Evolutionary conservation across 2,113 vertebrate genomes (phyloP).

Genomic region (Datnioides undecimradiatus): DNA sequence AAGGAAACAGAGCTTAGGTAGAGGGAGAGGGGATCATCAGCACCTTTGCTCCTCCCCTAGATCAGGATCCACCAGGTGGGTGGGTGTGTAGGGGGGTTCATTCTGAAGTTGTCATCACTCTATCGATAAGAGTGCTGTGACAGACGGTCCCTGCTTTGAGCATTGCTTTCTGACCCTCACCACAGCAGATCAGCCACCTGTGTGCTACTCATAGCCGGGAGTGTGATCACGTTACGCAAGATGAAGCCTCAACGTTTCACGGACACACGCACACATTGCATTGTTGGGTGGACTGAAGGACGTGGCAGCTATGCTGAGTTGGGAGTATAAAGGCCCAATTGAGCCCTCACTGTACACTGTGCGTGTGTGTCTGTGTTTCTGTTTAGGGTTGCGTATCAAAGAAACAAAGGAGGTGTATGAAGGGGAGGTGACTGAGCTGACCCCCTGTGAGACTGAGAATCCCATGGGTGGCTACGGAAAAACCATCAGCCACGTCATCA

Average conservation of each 20-base stretch:
- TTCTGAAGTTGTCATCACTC: constrained; percentile 83
- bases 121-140: constrained; percentile 79
- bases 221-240: constrained; percentile 60
- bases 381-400: constrained; percentile 94
- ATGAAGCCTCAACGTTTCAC: constrained; percentile 45
- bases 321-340: constrained; percentile 65
- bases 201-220: constrained; percentile 26
- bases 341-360: constrained; percentile 70
- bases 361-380: constrained; percentile 64
- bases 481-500: constrained; percentile 98
- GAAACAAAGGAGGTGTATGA: constrained; percentile 99
- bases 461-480: constrained; percentile 99
- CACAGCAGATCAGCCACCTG: constrained; percentile 64
- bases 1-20: constrained; percentile 86
- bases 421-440: constrained; percentile 98
- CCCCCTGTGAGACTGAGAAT: constrained; percentile 98
- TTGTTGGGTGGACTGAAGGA: constrained; percentile 22
- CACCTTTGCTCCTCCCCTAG: constrained; percentile 56
- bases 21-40: constrained; percentile 65
- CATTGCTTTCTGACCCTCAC: constrained; percentile 42
- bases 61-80: constrained; percentile 25
- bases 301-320: constrained; percentile 6
- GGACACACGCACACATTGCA: constrained; percentile 6
- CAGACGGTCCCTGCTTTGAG: constrained; percentile 71
- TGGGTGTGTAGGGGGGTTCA: constrained; percentile 38